Conservation (phyloP, 2,113 vertebrate genomes). For the Tauraco erythrolophus region DNA sequence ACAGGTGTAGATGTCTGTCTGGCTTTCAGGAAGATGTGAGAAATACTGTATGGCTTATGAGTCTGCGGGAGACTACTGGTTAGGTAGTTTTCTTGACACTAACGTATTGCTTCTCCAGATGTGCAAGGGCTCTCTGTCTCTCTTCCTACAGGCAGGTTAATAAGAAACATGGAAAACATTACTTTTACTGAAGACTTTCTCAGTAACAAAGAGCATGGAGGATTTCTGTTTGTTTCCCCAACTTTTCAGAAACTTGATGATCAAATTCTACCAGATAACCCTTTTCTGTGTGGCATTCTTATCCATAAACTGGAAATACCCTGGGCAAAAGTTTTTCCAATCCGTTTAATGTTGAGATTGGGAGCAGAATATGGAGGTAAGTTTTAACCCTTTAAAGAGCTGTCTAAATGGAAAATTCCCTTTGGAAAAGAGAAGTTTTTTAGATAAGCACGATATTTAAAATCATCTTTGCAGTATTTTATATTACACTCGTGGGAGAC, state of each 20-base stretch:
- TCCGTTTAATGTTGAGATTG: conserved; percentile 89
- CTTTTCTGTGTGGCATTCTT: conserved; percentile 90
- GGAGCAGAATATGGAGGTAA: conserved; percentile 89
- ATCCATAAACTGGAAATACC: conserved; percentile 94
- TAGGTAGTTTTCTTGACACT: neutral
- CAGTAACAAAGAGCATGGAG: conserved; percentile 89
- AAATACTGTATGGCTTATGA: accelerated
- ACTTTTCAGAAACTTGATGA: conserved; percentile 87
- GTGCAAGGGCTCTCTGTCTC: neutral
- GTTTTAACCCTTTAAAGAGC: conserved; percentile 22
- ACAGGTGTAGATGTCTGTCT: neutral
- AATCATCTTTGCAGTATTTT: neutral
- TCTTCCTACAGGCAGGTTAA: conserved; percentile 83
- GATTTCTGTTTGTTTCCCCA: conserved; percentile 90
- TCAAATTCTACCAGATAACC: conserved; percentile 81
- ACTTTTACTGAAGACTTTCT: conserved; percentile 91
- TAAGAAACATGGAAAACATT: conserved; percentile 90
- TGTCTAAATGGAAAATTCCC: neutral
- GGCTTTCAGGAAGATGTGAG: neutral
- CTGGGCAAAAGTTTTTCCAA: conserved; percentile 95
- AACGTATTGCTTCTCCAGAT: neutral
- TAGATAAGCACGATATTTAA: neutral
- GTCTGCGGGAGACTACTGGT: neutral
- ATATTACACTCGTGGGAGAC: neutral
- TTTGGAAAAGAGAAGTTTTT: neutral